Conservation (phyloP, 2,113 vertebrate species). For the Ovibos moschatus region DNA sequence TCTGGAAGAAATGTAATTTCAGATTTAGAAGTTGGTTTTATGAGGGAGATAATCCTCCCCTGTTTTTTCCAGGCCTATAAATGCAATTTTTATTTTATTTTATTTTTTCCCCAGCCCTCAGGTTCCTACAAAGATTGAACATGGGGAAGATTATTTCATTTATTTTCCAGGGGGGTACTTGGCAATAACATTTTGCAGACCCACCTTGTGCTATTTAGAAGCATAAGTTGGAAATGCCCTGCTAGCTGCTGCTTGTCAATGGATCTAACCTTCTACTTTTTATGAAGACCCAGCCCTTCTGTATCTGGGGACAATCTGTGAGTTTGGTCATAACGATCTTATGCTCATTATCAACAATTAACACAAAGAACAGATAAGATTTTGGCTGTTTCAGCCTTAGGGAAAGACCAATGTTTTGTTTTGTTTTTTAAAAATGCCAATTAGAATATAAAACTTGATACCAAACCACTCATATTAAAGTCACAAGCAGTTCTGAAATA, state of each 20-base stretch:
- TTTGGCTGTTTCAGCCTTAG: neutral
- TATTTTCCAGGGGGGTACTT: slow-evolving; percentile 17
- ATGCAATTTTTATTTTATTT: slow-evolving; percentile 73
- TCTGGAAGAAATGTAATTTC: slow-evolving; percentile 72
- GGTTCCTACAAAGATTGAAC: slow-evolving; percentile 48
- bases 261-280: neutral
- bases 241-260: neutral
- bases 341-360: neutral
- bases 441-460: slow-evolving; percentile 54
- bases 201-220: neutral
- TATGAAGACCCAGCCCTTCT: neutral
- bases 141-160: slow-evolving; percentile 47
- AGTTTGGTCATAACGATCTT: rapidly evolving
- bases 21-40: slow-evolving; percentile 79
- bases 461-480: neutral
- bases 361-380: neutral
- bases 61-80: slow-evolving; percentile 72
- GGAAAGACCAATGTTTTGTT: neutral
- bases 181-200: slow-evolving; percentile 6
- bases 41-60: slow-evolving; percentile 72
- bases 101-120: slow-evolving; percentile 31
- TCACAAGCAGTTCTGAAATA: slow-evolving; percentile 51
- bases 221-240: neutral
- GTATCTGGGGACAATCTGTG: neutral
- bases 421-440: neutral